phyloP scores from a whole-genome alignment of 2,113 vertebrate species.

The Setophaga petechia region DNA sequence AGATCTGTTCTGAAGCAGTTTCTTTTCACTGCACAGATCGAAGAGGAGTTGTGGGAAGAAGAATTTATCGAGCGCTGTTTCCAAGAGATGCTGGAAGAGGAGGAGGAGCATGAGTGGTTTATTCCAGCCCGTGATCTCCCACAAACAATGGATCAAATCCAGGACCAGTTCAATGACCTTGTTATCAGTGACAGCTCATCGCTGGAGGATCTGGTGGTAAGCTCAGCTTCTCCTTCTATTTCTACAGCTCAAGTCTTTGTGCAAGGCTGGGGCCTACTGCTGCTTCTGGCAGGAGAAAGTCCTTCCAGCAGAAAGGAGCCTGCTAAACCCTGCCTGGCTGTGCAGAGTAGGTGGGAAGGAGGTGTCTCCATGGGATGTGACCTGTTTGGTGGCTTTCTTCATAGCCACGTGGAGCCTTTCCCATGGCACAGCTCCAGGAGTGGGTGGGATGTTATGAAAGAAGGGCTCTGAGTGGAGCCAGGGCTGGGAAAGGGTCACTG shows the following conservation, averaged over 20 bases:
- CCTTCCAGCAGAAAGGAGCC: neutral
- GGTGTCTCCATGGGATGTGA: neutral
- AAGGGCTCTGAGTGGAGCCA: neutral
- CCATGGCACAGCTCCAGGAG: neutral
- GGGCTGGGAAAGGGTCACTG: neutral
- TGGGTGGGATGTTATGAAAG: neutral
- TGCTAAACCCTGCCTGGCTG: neutral
- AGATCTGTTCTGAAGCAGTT: neutral
- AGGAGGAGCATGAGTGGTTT: constrained; percentile 92
- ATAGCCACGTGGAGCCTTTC: neutral
- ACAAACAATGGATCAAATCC: constrained; percentile 81
- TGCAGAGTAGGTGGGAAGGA: neutral
- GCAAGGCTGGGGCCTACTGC: neutral
- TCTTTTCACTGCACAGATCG: constrained; percentile 73
- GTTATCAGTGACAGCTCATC: constrained; percentile 83
- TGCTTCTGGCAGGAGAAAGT: neutral
- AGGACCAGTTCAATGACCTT: constrained; percentile 87
- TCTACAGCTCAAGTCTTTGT: neutral
- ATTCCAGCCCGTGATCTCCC: constrained; percentile 92
- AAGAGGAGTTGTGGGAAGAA: constrained; percentile 94
- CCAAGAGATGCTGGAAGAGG: constrained; percentile 93
- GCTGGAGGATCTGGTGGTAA: constrained; percentile 84
- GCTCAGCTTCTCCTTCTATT: constrained; percentile 33
- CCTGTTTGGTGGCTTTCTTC: neutral
- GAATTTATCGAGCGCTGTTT: constrained; percentile 93